A percentile compares a stretch with the other conserved stretches of the same genome.
These are phyloP conservation scores for Cephus runcator DNA, from an alignment of 2,888 invertebrate species.

Conservation along the genomic window DNA sequence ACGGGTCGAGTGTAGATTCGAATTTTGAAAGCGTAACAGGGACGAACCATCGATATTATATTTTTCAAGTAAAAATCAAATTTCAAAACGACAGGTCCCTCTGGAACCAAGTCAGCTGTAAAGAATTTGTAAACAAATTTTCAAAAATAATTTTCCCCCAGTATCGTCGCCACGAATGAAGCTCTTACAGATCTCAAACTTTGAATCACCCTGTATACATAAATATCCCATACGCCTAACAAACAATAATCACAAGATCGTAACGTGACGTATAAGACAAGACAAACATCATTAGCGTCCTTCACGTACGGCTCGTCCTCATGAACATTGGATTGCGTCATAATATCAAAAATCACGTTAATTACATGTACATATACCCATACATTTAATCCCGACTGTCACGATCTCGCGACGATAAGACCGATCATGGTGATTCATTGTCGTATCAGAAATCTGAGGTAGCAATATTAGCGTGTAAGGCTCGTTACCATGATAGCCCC, in stretches of 20 bases:
- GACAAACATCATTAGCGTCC: not conserved
- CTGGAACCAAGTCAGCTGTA: no score
- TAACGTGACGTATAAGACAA: not conserved
- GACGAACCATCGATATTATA: no score
- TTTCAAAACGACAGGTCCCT: rapidly evolving
- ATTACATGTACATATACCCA: not conserved
- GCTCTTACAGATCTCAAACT: no score
- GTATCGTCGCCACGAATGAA: no score
- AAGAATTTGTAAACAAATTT: no score
- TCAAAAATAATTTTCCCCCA: no score
- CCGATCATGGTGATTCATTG: not conserved
- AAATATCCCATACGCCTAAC: not conserved
- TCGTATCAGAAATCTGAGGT: not conserved
- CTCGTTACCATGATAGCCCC: not conserved
- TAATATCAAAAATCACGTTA: not conserved
- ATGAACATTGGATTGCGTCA: not conserved
- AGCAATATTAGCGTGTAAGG: not conserved
- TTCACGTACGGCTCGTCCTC: not conserved
- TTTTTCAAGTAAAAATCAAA: not conserved
- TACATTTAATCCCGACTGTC: not conserved
- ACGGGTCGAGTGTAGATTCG: not conserved
- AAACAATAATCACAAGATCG: not conserved
- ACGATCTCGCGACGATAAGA: not conserved
- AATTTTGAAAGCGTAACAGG: not conserved
- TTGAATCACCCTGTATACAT: not conserved